Evolutionary conservation across 2,888 invertebrate genomes (phyloP).

Genomic region (Podotricha telesiphe): DNA sequence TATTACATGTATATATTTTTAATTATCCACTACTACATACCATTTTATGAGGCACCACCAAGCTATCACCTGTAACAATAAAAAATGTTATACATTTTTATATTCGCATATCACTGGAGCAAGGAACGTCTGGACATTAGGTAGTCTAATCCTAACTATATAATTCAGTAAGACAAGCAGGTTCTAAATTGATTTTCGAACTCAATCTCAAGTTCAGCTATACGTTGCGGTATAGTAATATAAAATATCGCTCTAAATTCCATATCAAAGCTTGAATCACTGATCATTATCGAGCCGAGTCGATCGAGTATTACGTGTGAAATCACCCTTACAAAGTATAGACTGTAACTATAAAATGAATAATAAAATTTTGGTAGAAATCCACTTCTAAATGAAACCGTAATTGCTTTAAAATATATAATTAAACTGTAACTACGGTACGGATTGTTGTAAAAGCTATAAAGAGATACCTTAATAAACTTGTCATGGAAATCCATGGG

Average conservation of each 20-base stretch:
- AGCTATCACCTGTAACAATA: slow-evolving; percentile 34
- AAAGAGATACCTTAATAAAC: slow-evolving; percentile 35
- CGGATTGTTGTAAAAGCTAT: slow-evolving; percentile 10
- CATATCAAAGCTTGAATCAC: background rate
- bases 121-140: too few relatives aligned
- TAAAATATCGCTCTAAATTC: background rate
- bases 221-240: background rate
- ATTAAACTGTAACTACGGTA: background rate
- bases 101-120: too few relatives aligned
- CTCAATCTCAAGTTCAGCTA: background rate
- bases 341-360: background rate
- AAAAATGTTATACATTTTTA: background rate
- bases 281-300: background rate
- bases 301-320: background rate
- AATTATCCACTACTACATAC: slow-evolving; percentile 11
- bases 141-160: too few relatives aligned
- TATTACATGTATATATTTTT: background rate
- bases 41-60: slow-evolving; percentile 28
- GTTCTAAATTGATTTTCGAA: background rate
- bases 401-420: background rate
- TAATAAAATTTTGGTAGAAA: background rate
- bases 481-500: slow-evolving; percentile 29
- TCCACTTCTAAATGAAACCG: background rate
- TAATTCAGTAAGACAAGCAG: background rate
- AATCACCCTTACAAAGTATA: background rate